Evolutionary conservation across 2,888 invertebrate species (phyloP).

Genomic region (Cataglyphis livida): DNA sequence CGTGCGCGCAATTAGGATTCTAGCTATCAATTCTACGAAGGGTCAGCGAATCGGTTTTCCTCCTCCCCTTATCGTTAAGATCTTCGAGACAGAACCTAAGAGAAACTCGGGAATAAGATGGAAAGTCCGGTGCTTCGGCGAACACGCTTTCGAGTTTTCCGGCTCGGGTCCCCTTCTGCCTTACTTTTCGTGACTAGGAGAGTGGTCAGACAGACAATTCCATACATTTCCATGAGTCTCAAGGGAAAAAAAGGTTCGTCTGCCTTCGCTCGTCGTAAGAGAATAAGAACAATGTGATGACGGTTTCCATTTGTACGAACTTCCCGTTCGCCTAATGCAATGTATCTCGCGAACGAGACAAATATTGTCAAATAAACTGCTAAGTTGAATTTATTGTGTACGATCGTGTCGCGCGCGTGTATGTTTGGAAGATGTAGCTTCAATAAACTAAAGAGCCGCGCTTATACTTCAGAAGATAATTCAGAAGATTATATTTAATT

Average conservation of each 20-base stretch:
- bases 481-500: background rate
- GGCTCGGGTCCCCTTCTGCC: conserved; percentile 22
- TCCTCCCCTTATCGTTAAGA: conserved; percentile 15
- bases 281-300: conserved; percentile 54
- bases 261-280: conserved; percentile 48
- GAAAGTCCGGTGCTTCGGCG: conserved; percentile 44
- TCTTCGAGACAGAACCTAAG: conserved; percentile 20
- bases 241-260: conserved; percentile 63
- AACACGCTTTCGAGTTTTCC: conserved; percentile 43
- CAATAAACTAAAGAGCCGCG: background rate
- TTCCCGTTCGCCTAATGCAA: conserved; percentile 62
- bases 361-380: conserved; percentile 55
- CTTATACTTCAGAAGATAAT: background rate
- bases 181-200: conserved; percentile 49
- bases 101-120: conserved; percentile 40
- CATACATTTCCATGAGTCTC: conserved; percentile 69
- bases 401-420: too few relatives aligned
- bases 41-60: conserved; percentile 44
- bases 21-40: conserved; percentile 47
- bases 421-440: background rate
- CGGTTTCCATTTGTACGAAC: conserved; percentile 67
- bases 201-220: conserved; percentile 65
- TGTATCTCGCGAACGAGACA: conserved; percentile 51
- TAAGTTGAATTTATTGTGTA: conserved; percentile 22
- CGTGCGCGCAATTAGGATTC: conserved; percentile 66